Base-by-base conservation (phyloP, 2,797 vertebrate species). In the Catostomus latipinnis region DNA sequence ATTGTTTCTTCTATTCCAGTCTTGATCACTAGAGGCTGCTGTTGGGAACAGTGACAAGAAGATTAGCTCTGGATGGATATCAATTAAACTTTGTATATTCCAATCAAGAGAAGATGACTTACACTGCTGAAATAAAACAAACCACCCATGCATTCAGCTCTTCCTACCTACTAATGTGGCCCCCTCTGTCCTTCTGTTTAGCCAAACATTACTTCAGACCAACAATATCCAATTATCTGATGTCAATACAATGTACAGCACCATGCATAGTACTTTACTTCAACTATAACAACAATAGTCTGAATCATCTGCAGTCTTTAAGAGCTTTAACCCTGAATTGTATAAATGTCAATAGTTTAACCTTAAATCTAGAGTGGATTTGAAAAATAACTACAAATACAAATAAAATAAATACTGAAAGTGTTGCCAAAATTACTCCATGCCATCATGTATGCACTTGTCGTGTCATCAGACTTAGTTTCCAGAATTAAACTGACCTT, bases 21-120 rank as follows among this genome's bases (percentile, higher is more conserved):
- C 91, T 85, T 94, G 93, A 94, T 93, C 16, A 62, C 75, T 77
- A 67, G 70, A 72, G 82, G 81, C 76, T 71, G 86, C 86, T 87
- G 81, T 80, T 86, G 81, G 84, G 74, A 85, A 0, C 53, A 86
- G 84, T 81, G 83, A 77, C 78, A 74, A 34, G 83, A 81, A 85
- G 88, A 86, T 81, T 81, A 84, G 52, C 82, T 72, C 14, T 82
- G 70, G 81, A 70, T 63, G 74, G 34, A 34, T 34, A 34, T 75
- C 78, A 73, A 78, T 78, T 81, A 79, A 56, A 81, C 71, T 76
- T 67, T 48, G 34, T 34, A 83, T 85, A 70, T 73, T 69, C 46
- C 56, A 54, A 48, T 52, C 52, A 69, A 71, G 45, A 65, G 68
- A 91, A 86, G 87, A 89, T 89, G 75, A 71, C 85, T 80, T 63